Percentiles rank a stretch among this genome's conserved stretches.
These are phyloP conservation scores for Apotomis betuletana DNA, from an alignment of 2,888 invertebrate genomes.

Conservation along the genomic window DNA sequence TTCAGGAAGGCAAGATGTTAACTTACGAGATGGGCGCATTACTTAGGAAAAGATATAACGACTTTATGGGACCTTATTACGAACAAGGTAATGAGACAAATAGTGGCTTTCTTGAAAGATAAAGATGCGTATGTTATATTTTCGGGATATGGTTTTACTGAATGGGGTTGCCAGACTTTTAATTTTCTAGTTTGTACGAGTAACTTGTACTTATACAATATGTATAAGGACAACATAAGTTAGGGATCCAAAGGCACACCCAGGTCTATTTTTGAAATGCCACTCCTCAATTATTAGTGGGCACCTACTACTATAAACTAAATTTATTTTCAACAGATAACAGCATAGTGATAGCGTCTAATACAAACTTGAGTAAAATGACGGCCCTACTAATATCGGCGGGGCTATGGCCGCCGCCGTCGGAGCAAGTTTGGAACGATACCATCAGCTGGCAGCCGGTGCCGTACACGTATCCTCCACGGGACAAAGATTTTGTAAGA, in stretches of 20 bases:
- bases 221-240: too few species aligned
- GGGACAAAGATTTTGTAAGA: constrained; percentile 72
- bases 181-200: too few species aligned
- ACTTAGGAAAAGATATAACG: constrained; percentile 79
- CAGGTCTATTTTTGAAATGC: too few species aligned
- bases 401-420: constrained; percentile 86
- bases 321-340: constrained; percentile 52
- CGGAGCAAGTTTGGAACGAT: constrained; percentile 78
- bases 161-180: too few species aligned
- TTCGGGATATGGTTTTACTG: too few species aligned
- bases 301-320: not conserved
- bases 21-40: constrained; percentile 83
- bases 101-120: too few species aligned
- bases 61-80: constrained; percentile 78
- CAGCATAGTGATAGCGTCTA: constrained; percentile 85
- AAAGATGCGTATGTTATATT: too few species aligned
- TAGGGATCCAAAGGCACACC: too few species aligned
- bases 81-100: constrained; percentile 59
- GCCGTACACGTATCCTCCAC: constrained; percentile 78
- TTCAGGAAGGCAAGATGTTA: constrained; percentile 81
- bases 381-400: constrained; percentile 88
- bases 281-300: too few species aligned
- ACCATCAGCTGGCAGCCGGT: constrained; percentile 85
- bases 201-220: too few species aligned
- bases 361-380: constrained; percentile 89